Evolutionary conservation across 2,888 invertebrate species (phyloP), one percentile per base, ranked within the genome.

Genomic region (Teinopalpus imperialis): DNA sequence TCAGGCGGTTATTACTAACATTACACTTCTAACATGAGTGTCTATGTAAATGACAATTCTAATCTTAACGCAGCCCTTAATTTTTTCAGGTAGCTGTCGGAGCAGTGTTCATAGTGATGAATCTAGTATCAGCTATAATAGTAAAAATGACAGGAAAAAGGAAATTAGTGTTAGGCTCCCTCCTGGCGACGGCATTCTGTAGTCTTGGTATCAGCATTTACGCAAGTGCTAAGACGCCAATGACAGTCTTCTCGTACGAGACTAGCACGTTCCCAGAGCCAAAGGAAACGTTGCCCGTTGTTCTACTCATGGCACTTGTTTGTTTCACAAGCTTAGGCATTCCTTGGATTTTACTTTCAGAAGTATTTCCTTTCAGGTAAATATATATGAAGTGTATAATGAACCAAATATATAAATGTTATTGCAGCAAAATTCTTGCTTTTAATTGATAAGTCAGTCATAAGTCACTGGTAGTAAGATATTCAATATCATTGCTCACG

Each of bases 281-380:
- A n/a, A 86, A 79, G 43, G 74, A 83, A 1, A 49, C 74, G 1
- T 43, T 87, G 7, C 90, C 89, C 0, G 68, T 90, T 0, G 49
- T 81, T 0, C 66, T 88, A 26, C 83, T 88, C 43, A 60, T 90
- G 46, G 53, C 82, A 52, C 59, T 85, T 0, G 75, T 77, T 1
- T 81, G 82, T 32, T 81, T 80, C 45, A 75, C 67, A 8, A 71
- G 75, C 10, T 59, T 85, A 26, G 87, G 85, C 0, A 83, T 91
- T 51, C 91, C 91, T 0, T 91, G 91, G 91, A 81, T 90, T 46
- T 58, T 91, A 48, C 54, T 91, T 6, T 90, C 91, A 12, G 91
- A 91, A 66, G 86, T 91, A 1, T 91, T 91, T 54, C 91, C 91
- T 0, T 88, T 90, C 53, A 90, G 89, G 90, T 90, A 65, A 69